These are phyloP conservation scores for Alfaro cultratus DNA, from an alignment of 2,797 vertebrate species.

Conservation along the genomic window DNA sequence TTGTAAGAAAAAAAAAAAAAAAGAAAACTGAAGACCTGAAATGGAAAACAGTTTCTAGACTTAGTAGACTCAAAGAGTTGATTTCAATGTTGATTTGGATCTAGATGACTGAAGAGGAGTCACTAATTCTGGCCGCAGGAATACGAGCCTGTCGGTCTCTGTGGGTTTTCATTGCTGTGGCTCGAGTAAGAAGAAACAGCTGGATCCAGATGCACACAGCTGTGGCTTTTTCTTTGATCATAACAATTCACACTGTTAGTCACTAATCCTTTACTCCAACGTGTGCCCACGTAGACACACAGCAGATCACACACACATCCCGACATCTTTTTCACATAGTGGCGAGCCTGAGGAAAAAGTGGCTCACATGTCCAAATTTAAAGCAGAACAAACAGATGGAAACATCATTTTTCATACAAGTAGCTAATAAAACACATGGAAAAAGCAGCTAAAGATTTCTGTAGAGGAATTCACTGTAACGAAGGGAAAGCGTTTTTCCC, in stretches of 20 bases:
- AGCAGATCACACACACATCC: conserved; percentile 3
- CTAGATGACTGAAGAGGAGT: not conserved
- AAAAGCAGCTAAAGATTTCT: conserved; percentile 19
- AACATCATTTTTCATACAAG: conserved; percentile 19
- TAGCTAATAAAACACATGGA: conserved; percentile 19
- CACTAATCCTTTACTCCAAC: conserved; percentile 61
- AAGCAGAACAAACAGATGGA: conserved; percentile 44
- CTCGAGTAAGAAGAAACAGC: conserved; percentile 51
- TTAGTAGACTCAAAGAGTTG: not conserved
- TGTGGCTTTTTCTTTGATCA: conserved; percentile 46
- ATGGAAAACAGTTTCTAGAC: not conserved
- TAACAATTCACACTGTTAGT: conserved; percentile 52
- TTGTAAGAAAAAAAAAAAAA: not conserved
- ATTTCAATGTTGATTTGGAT: not conserved
- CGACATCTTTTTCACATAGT: conserved; percentile 3
- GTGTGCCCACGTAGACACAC: conserved; percentile 6
- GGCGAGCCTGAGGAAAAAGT: conserved; percentile 22
- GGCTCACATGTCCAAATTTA: conserved; percentile 18
- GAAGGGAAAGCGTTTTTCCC: conserved; percentile 41
- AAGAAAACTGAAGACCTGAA: not conserved
- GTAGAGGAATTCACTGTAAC: conserved; percentile 44
- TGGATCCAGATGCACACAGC: conserved; percentile 62
- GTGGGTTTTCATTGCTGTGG: conserved; percentile 28
- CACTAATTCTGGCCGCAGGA: not conserved
- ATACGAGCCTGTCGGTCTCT: conserved; percentile 32